phyloP scores from a whole-genome alignment of 2,797 vertebrate species.

The Malacoctenus gilli region DNA sequence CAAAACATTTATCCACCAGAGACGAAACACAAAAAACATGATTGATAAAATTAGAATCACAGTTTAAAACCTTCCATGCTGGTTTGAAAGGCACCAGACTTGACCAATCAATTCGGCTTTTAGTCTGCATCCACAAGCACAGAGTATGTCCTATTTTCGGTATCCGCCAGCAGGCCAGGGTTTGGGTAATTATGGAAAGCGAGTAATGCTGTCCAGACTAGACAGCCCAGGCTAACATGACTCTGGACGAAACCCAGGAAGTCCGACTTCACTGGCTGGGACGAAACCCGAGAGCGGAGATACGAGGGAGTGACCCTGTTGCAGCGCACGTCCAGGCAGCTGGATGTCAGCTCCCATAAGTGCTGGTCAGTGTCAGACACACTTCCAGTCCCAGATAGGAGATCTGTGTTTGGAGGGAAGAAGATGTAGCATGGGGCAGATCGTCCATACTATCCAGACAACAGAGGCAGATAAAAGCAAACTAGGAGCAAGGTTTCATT shows the following conservation, averaged over 20 bases:
- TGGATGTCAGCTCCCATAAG: slow-evolving; percentile 16
- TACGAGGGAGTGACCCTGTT: slow-evolving; percentile 32
- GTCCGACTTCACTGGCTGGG: slow-evolving; percentile 17
- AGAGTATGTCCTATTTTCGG: slow-evolving; percentile 1
- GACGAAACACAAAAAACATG: too few relatives aligned
- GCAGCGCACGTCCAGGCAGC: slow-evolving; percentile 48
- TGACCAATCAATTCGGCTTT: not conserved
- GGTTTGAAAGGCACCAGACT: too few relatives aligned
- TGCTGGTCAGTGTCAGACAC: slow-evolving; percentile 47
- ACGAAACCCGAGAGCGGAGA: slow-evolving; percentile 47
- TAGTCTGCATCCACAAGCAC: not conserved
- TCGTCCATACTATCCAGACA: too few relatives aligned
- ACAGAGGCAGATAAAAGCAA: too few relatives aligned
- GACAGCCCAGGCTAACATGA: too few relatives aligned
- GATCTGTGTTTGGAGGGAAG: slow-evolving; percentile 8
- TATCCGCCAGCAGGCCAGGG: not conserved
- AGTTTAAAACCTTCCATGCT: too few relatives aligned
- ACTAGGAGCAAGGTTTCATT: too few relatives aligned
- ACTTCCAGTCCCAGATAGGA: slow-evolving; percentile 24
- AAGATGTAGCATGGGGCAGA: not conserved
- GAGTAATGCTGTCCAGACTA: slow-evolving; percentile 29
- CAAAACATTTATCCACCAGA: too few relatives aligned
- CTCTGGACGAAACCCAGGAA: slow-evolving; percentile 38
- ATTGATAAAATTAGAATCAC: too few relatives aligned
- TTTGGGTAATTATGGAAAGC: slow-evolving; percentile 30